Evolutionary conservation across 2,113 vertebrate species (phyloP).

Genomic region (Mobula birostris): DNA sequence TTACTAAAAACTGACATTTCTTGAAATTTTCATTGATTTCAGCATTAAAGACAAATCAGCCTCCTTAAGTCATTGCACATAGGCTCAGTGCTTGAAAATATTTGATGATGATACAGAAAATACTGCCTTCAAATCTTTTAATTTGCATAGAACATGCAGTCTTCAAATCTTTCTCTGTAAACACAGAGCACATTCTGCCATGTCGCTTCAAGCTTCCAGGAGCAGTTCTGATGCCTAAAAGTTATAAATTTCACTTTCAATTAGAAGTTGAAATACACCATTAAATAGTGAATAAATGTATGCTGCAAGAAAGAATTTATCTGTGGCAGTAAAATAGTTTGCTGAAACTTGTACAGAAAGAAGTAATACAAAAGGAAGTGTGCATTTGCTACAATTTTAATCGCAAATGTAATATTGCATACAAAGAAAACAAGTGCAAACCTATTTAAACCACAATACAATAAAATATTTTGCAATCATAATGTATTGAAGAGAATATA

Average conservation of each 20-base stretch:
- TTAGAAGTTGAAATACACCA: not conserved
- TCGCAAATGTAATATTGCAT: not conserved
- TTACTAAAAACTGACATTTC: not conserved
- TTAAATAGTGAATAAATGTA: not conserved
- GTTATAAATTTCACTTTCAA: conserved; percentile 26
- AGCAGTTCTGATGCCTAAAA: not conserved
- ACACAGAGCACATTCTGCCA: not conserved
- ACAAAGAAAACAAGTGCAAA: conserved; percentile 18
- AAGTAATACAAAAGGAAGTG: conserved; percentile 1
- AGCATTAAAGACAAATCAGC: not conserved
- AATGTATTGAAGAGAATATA: not conserved
- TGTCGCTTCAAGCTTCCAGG: not conserved
- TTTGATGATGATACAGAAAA: not conserved
- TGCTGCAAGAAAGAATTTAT: not conserved
- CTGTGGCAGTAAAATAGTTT: not conserved
- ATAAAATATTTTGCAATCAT: not conserved
- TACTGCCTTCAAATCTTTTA: conserved; percentile 9
- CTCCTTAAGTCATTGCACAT: not conserved
- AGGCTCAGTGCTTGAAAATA: not conserved
- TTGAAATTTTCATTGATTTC: not conserved
- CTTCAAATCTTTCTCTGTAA: conserved; percentile 3
- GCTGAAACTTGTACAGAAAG: not conserved
- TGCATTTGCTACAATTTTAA: conserved; percentile 19
- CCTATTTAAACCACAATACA: not conserved
- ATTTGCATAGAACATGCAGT: not conserved